phyloP scores from a whole-genome alignment of 2,888 invertebrate species.

The Matsumyia berberina region DNA sequence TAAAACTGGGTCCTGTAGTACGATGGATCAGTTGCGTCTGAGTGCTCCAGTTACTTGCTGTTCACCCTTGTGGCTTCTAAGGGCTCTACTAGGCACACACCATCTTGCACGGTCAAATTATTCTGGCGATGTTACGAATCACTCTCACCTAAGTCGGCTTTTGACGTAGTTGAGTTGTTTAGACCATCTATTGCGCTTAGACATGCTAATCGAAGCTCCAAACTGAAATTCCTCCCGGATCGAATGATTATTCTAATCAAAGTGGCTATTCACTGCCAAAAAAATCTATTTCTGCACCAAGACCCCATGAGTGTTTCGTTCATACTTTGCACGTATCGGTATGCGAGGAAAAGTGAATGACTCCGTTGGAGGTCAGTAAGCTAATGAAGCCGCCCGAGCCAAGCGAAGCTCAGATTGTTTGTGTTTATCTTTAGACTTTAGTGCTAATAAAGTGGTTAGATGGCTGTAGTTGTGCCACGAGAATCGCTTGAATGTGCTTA shows the following conservation, averaged over 20 bases:
- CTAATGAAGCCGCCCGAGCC: conserved; percentile 17
- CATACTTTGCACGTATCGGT: conserved; percentile 34
- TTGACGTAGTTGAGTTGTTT: no score
- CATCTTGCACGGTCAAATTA: no score
- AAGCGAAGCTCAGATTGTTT: conserved; percentile 9
- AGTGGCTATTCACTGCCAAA: conserved; percentile 2
- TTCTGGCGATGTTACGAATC: no score
- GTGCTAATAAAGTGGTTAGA: conserved; percentile 16
- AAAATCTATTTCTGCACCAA: conserved; percentile 32
- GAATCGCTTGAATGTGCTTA: conserved; percentile 17
- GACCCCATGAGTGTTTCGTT: conserved; percentile 22
- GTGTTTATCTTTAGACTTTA: background rate
- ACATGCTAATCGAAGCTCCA: background rate
- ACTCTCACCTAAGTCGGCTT: no score
- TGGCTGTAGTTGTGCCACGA: conserved; percentile 12
- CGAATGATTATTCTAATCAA: conserved; percentile 42
- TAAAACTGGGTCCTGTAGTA: no score
- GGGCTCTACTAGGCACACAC: no score
- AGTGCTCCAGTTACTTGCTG: no score
- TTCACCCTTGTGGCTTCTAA: no score
- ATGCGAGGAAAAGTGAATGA: conserved; percentile 42
- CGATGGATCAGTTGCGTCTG: no score
- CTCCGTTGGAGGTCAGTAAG: conserved; percentile 56
- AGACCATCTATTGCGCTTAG: no score
- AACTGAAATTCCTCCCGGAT: background rate